Conservation (phyloP, 1,140 invertebrate genomes). For the Sinella curviseta region DNA sequence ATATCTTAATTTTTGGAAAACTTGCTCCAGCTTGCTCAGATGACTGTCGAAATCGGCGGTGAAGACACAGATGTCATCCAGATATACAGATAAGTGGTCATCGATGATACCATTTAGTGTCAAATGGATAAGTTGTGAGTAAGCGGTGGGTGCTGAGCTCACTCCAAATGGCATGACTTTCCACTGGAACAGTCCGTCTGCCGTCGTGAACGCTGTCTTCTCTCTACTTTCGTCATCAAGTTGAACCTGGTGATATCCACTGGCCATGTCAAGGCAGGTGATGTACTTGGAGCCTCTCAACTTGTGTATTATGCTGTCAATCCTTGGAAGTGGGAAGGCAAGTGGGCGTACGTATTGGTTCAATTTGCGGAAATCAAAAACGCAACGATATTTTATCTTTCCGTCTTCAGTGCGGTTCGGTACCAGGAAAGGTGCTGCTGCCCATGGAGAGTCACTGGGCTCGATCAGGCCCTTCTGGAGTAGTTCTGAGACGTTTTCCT, state of each 20-base stretch:
- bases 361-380: constrained; percentile 30
- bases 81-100: constrained; percentile 25
- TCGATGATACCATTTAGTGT: constrained; percentile 52
- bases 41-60: constrained; percentile 33
- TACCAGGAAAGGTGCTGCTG: constrained; percentile 44
- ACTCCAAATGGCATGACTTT: constrained; percentile 56
- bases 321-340: constrained; percentile 28
- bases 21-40: neutral
- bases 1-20: neutral
- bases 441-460: constrained; percentile 40
- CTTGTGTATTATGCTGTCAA: constrained; percentile 14
- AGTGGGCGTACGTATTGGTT: constrained; percentile 23
- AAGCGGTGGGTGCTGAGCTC: constrained; percentile 56
- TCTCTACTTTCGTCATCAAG: neutral
- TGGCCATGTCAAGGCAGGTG: neutral
- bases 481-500: constrained; percentile 41
- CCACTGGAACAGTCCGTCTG: constrained; percentile 54
- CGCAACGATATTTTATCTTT: constrained; percentile 22
- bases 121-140: constrained; percentile 58
- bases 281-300: constrained; percentile 28
- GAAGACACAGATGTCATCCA: constrained; percentile 51
- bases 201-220: constrained; percentile 45
- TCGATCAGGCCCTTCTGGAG: constrained; percentile 45
- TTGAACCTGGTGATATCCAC: neutral
- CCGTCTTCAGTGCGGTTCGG: constrained; percentile 35